phyloP scores from a whole-genome alignment of 2,888 invertebrate genomes.

The Branchipolynoe longqiensis region DNA sequence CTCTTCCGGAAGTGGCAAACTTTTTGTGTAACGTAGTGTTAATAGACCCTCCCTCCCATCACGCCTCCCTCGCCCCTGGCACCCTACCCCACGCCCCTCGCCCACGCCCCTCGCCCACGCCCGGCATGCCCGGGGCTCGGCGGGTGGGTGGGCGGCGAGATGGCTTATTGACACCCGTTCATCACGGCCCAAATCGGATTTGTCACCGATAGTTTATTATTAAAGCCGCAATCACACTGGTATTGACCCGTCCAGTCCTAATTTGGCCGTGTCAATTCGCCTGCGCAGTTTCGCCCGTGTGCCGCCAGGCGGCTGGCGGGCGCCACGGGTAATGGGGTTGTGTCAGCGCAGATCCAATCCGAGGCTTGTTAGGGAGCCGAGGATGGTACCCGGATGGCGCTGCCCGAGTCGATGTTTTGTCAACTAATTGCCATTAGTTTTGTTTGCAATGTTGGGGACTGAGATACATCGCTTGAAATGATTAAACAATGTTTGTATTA shows the following conservation, averaged over 20 bases:
- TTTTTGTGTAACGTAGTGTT: no score
- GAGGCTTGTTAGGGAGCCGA: background rate
- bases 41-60: background rate
- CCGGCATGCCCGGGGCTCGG: background rate
- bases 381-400: background rate
- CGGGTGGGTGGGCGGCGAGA: background rate
- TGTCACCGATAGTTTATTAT: constrained; percentile 55
- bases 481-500: no score
- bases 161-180: constrained; percentile 42
- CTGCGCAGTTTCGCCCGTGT: no score
- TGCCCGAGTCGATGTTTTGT: no score
- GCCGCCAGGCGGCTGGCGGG: constrained; percentile 1
- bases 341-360: constrained; percentile 4
- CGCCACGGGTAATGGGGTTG: background rate
- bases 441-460: no score
- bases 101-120: no score
- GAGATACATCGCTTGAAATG: no score
- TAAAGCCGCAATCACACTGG: constrained; percentile 28
- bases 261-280: constrained; percentile 29
- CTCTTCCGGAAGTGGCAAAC: no score
- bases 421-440: no score
- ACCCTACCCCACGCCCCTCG: background rate
- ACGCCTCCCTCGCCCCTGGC: no score
- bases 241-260: constrained; percentile 27
- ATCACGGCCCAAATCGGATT: constrained; percentile 37